A percentile compares a stretch with the other conserved stretches of the same genome.
Conservation (phyloP, 2,888 invertebrate species). For the Myopa testacea region DNA sequence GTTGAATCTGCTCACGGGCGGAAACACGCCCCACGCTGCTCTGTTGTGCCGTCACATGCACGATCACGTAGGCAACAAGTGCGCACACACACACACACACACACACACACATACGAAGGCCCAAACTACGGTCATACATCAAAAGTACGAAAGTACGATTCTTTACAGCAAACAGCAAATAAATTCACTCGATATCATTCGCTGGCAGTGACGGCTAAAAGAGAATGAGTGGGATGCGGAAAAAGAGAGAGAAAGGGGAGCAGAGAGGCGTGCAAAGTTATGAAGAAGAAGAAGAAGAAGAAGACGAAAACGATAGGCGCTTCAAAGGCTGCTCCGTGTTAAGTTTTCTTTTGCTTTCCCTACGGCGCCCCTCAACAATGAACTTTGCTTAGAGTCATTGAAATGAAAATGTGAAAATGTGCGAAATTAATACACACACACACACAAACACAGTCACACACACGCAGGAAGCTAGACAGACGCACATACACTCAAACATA, state of each 20-base stretch:
- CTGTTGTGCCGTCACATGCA: background rate
- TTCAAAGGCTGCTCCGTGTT: background rate
- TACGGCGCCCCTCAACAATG: too few relatives aligned
- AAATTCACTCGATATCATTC: background rate
- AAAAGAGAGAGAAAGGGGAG: background rate
- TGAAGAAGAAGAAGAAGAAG: background rate
- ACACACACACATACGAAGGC: background rate
- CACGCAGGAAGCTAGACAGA: background rate
- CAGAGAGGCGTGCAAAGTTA: background rate
- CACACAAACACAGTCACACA: background rate
- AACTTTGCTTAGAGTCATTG: background rate
- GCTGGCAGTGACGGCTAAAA: background rate
- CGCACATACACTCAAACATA: background rate
- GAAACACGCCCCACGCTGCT: background rate
- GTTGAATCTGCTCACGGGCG: background rate
- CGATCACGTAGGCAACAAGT: background rate
- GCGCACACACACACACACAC: slow-evolving; percentile 1
- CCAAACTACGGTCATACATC: background rate
- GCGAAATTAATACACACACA: background rate
- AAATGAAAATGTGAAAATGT: background rate
- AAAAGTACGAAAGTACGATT: background rate
- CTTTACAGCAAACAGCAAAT: background rate
- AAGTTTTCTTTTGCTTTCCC: background rate
- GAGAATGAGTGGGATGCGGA: background rate
- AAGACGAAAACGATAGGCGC: background rate